phyloP scores from a whole-genome alignment of 2,113 vertebrate genomes.

The Mystacornis crossleyi region DNA sequence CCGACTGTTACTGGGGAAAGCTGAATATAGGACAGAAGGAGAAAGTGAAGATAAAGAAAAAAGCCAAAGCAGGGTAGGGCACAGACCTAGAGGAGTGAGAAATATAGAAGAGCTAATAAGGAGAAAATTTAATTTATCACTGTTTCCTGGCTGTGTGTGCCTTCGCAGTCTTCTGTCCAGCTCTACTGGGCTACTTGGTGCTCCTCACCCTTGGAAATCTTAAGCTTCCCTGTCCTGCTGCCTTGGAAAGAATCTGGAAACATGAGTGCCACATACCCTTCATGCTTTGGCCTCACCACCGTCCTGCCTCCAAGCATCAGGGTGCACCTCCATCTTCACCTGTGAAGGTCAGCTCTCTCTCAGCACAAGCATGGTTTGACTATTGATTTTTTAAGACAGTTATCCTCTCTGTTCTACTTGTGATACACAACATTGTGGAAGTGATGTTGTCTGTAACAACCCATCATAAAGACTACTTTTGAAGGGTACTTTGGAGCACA shows the following conservation, averaged over 20 bases:
- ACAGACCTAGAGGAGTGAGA: neutral
- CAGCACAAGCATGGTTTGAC: neutral
- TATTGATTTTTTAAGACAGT: neutral
- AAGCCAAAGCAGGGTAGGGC: neutral
- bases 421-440: neutral
- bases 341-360: neutral
- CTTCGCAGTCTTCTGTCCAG: neutral
- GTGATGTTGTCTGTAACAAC: neutral
- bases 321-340: neutral
- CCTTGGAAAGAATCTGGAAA: neutral
- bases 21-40: neutral
- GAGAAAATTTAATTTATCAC: accelerated
- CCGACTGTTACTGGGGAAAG: neutral
- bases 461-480: neutral
- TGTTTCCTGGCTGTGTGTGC: neutral
- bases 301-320: accelerated
- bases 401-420: neutral
- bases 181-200: neutral
- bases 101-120: neutral
- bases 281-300: neutral
- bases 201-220: neutral
- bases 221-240: accelerated
- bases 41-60: neutral
- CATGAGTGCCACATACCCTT: neutral
- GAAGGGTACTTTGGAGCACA: neutral